phyloP scores from a whole-genome alignment of 2,797 vertebrate genomes.

The Pteropus rufus region DNA sequence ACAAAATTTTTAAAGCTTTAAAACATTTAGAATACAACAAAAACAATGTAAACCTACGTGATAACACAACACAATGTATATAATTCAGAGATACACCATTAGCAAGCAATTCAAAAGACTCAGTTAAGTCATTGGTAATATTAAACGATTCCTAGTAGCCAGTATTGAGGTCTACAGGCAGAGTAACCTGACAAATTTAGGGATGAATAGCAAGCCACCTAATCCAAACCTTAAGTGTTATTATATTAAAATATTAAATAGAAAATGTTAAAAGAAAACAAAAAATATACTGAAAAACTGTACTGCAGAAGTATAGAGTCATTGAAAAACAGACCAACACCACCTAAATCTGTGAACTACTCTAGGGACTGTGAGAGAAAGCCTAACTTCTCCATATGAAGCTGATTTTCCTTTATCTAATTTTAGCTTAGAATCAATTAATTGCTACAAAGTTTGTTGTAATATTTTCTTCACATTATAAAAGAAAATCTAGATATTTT shows the following conservation, averaged over 20 bases:
- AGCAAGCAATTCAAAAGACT: slow-evolving; percentile 54
- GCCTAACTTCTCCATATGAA: neutral
- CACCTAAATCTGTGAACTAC: slow-evolving; percentile 37
- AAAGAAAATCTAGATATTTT: slow-evolving; percentile 28
- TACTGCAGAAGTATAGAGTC: neutral
- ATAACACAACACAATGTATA: slow-evolving; percentile 62
- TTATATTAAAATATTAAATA: slow-evolving; percentile 35
- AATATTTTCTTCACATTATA: slow-evolving; percentile 10
- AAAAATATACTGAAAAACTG: slow-evolving; percentile 41
- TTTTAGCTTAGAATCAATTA: neutral
- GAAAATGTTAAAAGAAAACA: slow-evolving; percentile 47
- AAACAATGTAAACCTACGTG: slow-evolving; percentile 47
- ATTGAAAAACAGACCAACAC: slow-evolving; percentile 31
- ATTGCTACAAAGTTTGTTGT: neutral
- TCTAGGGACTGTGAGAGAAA: neutral
- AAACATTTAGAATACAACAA: slow-evolving; percentile 64
- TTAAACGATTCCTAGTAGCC: slow-evolving; percentile 28
- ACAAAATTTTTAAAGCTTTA: slow-evolving; percentile 63
- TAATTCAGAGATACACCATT: slow-evolving; percentile 50
- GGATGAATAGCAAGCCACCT: slow-evolving; percentile 6
- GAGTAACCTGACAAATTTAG: slow-evolving; percentile 21
- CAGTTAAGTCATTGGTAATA: slow-evolving; percentile 3
- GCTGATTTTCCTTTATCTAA: slow-evolving; percentile 9
- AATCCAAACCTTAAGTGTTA: slow-evolving; percentile 38
- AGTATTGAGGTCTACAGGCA: slow-evolving; percentile 22